Evolutionary conservation across 2,797 vertebrate species (phyloP).

Genomic region (Semaprochilodus insignis): DNA sequence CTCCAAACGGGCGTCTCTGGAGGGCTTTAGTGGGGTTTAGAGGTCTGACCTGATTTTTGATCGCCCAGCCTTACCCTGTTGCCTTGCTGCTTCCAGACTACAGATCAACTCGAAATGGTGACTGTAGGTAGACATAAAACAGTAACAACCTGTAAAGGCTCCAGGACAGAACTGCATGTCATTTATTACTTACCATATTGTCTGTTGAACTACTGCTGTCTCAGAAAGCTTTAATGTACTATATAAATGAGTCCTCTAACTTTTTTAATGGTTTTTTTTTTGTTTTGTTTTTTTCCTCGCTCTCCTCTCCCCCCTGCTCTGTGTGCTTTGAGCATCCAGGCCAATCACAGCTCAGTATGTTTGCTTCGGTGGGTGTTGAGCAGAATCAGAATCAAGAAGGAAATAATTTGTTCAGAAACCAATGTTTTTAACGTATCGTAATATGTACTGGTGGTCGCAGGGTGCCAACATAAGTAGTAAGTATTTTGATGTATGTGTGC

Average conservation of each 20-base stretch:
- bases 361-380: too few relatives aligned
- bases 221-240: background rate
- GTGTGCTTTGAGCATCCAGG: too few relatives aligned
- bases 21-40: conserved; percentile 40
- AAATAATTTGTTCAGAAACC: too few relatives aligned
- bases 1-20: conserved; percentile 40
- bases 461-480: too few relatives aligned
- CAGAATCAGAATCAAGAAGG: too few relatives aligned
- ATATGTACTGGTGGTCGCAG: too few relatives aligned
- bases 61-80: background rate
- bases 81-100: background rate
- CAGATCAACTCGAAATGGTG: background rate
- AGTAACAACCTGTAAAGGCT: background rate
- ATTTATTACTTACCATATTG: background rate
- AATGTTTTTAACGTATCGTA: too few relatives aligned
- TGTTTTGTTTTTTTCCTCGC: too few relatives aligned
- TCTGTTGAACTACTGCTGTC: background rate
- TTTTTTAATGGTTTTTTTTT: too few relatives aligned
- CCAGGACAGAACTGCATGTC: background rate
- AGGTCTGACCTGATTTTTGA: conserved; percentile 54
- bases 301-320: too few relatives aligned
- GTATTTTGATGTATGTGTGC: too few relatives aligned
- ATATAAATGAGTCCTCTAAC: background rate
- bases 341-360: too few relatives aligned
- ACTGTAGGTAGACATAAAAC: background rate